These are phyloP conservation scores for Galeopterus variegatus DNA, from an alignment of 2,113 vertebrate species.

Conservation along the genomic window DNA sequence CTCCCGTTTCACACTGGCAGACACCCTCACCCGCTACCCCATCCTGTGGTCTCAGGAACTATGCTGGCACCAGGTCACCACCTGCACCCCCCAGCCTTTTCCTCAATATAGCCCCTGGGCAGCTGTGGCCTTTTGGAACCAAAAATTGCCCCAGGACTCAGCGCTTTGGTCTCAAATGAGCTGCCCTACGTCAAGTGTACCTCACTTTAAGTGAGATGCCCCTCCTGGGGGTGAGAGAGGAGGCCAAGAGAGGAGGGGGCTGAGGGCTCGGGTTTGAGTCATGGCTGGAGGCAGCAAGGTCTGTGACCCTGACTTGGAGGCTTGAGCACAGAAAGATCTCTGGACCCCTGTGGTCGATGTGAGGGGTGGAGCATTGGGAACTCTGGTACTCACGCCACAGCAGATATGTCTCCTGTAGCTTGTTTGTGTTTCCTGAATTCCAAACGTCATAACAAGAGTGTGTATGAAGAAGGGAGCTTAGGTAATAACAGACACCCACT, in stretches of 20 bases:
- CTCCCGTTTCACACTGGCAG: background rate
- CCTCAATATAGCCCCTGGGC: background rate
- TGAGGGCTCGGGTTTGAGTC: background rate
- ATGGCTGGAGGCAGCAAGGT: background rate
- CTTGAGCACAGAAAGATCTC: background rate
- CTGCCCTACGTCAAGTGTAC: background rate
- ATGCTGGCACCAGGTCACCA: background rate
- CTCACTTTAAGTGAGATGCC: background rate
- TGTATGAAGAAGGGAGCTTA: background rate
- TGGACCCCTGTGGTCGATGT: background rate
- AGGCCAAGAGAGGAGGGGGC: background rate
- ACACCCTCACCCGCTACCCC: background rate
- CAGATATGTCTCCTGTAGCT: background rate
- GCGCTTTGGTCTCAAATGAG: background rate
- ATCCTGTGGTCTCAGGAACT: background rate
- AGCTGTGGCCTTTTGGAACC: background rate
- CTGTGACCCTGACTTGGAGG: background rate
- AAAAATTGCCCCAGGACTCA: background rate
- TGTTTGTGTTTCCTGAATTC: background rate
- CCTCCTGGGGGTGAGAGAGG: background rate
- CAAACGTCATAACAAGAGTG: background rate
- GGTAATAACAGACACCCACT: background rate
- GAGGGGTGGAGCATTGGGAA: background rate
- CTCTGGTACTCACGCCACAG: background rate
- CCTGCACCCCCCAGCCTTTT: background rate